These are phyloP conservation scores for Serranus cabrilla DNA, from an alignment of 2,797 vertebrate genomes.

Conservation along the genomic window DNA sequence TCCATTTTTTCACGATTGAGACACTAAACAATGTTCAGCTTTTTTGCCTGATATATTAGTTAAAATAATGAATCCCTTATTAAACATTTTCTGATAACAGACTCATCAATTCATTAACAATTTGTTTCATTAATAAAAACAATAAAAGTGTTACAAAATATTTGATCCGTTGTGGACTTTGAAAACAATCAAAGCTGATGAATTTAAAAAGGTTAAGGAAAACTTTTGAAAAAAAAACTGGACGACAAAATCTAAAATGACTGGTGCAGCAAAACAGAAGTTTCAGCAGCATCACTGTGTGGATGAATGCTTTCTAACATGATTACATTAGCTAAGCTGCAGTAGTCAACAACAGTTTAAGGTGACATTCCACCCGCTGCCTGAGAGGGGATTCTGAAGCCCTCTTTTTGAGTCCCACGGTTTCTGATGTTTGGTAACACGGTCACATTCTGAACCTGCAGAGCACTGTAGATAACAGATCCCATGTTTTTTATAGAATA, in stretches of 20 bases:
- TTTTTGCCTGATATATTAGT: background rate
- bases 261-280: too few relatives aligned
- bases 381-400: background rate
- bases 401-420: background rate
- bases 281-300: background rate
- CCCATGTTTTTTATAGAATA: constrained; percentile 14
- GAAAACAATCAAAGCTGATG: background rate
- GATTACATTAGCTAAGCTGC: constrained; percentile 5
- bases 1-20: background rate
- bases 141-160: background rate
- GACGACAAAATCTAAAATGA: too few relatives aligned
- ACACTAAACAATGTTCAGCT: background rate
- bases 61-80: background rate
- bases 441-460: background rate
- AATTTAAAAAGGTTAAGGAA: background rate
- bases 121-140: background rate
- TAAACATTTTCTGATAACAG: background rate
- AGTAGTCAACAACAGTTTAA: background rate
- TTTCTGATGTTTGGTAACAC: constrained; percentile 12
- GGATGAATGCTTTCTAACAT: background rate
- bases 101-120: background rate
- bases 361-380: background rate
- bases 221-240: too few relatives aligned
- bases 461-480: background rate
- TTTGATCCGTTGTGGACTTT: background rate